Evolutionary conservation across 2,797 vertebrate species (phyloP), one percentile per base, ranked within the genome.

Genomic region (Hyperoplus immaculatus): DNA sequence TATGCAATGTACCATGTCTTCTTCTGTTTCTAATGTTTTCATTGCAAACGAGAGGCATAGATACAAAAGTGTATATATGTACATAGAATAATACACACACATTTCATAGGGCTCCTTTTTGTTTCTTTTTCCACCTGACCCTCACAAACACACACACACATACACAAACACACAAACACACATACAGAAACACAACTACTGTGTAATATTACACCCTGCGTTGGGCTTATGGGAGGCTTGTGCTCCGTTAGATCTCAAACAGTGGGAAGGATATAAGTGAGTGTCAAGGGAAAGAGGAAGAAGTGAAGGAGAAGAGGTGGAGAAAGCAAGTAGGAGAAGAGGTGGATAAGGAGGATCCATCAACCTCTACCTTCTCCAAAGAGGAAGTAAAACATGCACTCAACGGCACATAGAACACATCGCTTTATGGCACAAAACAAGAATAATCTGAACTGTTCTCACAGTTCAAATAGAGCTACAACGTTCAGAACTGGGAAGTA

Each of bases 131-230:
- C 75, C 75, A 74, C 85, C 69, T 86, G 69, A 85, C 77, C 70
- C 63, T 58, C 77, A 60, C 60, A 66, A 79, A 77, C 57, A 55
- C 55, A 77, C 21, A 69, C 54, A 56, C 59, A 74, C 65, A 47
- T 41, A 49, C 39, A 15, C 63, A 66, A 3, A 77, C 60, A 79
- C 55, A 69, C 43, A 76, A 57, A 75, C 60, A 77, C 67, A 56
- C 18, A 10, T 16, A 50, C 49, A 50, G 14, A 15, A 66, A 84
- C 82, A 84, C 82, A 83, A 72, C 56, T 75, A 76, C 76, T 84
- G 87, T 88, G 89, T 88, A 87, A 87, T 87, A 80, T 88, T 90
- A 85, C 84, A 87, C 79, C 72, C 55, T 47, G 81, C 82, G 81
- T 75, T 18, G 42, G 68, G 71, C 72, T 84, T 89, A 83, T 86